phyloP scores from a whole-genome alignment of 1,140 invertebrate species.

The Pseudomyrmex cubaensis region DNA sequence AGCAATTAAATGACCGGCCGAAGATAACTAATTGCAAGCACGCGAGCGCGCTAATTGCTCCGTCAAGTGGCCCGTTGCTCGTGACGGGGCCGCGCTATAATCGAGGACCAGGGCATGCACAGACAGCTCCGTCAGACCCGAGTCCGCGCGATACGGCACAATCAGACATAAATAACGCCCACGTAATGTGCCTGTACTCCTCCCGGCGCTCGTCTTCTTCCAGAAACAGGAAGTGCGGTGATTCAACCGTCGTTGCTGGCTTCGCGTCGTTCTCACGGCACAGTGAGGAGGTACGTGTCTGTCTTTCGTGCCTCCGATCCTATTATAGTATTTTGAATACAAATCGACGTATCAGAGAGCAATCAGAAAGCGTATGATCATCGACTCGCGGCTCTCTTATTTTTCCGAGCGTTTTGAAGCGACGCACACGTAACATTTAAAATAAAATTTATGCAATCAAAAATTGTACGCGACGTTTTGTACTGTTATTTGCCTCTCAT shows the following conservation, averaged over 20 bases:
- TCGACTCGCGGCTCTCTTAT: background rate
- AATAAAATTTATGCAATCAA: too few relatives aligned
- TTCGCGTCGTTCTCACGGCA: slow-evolving; percentile 29
- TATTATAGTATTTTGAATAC: slow-evolving; percentile 11
- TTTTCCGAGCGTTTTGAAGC: too few relatives aligned
- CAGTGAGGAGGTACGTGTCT: background rate
- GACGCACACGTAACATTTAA: background rate
- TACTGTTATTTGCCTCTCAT: too few relatives aligned
- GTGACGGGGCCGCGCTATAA: background rate
- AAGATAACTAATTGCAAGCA: background rate
- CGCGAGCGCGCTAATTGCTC: slow-evolving; percentile 32
- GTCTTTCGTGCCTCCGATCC: background rate
- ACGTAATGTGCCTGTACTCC: slow-evolving; percentile 21
- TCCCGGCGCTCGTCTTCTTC: slow-evolving; percentile 27
- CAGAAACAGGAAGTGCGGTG: slow-evolving; percentile 48
- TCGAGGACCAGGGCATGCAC: background rate
- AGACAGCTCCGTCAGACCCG: slow-evolving; percentile 3
- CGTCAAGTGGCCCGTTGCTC: background rate
- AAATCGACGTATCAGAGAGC: background rate
- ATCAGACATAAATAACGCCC: slow-evolving; percentile 54
- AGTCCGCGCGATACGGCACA: background rate
- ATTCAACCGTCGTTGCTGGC: slow-evolving; percentile 29
- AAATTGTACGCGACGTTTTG: too few relatives aligned
- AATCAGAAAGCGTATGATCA: background rate
- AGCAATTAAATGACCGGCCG: slow-evolving; percentile 25